A percentile compares a stretch with the other conserved stretches of the same genome.
Conservation (phyloP, 2,113 vertebrate genomes). For the Boulengeromyrus knoepffleri region DNA sequence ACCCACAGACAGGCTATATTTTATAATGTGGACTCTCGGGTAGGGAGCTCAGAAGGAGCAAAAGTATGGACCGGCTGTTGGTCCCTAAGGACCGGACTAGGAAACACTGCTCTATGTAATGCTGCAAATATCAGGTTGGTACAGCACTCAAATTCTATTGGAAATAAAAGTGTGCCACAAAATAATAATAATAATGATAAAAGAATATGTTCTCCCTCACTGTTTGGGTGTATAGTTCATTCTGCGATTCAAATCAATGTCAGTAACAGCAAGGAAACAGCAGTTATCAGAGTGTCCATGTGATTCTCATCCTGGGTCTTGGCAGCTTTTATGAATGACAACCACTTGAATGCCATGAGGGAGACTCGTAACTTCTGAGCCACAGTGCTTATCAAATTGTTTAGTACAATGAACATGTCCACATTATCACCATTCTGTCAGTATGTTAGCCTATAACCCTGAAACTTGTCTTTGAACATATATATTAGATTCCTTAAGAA, state of each 20-base stretch:
- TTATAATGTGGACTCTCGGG: too few species aligned
- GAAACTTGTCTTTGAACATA: neutral
- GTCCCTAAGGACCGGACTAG: neutral
- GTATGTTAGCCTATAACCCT: neutral
- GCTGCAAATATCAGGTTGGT: neutral
- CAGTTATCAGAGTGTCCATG: neutral
- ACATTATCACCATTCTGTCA: neutral
- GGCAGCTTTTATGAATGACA: neutral
- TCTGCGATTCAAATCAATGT: neutral
- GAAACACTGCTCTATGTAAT: neutral
- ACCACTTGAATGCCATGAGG: too few species aligned
- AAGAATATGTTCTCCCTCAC: neutral
- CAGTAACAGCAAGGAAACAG: neutral
- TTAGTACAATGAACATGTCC: neutral
- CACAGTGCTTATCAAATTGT: neutral
- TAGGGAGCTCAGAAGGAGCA: neutral
- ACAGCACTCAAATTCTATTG: neutral
- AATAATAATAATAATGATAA: neutral
- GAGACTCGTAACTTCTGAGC: neutral
- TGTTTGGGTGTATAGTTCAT: neutral
- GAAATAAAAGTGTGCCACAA: neutral
- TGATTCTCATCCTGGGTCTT: neutral
- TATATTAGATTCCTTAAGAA: neutral
- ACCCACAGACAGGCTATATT: neutral
- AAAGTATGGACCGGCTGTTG: neutral